A percentile compares a stretch with the other conserved stretches of the same genome.
These are phyloP conservation scores for Dione vanillae DNA, from an alignment of 2,888 invertebrate genomes.

Conservation along the genomic window DNA sequence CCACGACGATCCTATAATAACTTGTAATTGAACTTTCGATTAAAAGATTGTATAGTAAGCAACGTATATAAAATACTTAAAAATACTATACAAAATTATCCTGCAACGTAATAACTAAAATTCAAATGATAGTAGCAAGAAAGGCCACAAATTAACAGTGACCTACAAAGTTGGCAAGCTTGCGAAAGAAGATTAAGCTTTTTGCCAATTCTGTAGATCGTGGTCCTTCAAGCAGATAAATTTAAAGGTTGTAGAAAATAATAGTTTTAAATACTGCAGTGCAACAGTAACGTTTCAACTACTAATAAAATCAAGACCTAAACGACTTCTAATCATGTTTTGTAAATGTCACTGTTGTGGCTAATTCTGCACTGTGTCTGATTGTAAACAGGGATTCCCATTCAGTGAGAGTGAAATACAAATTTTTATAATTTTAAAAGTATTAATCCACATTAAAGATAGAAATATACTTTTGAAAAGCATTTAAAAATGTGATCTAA, in stretches of 20 bases:
- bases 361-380: too few relatives aligned
- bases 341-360: too few relatives aligned
- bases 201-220: constrained; percentile 20
- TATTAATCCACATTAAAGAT: too few relatives aligned
- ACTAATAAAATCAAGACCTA: background rate
- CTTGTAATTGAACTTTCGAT: too few relatives aligned
- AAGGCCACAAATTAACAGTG: constrained; percentile 16
- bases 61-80: background rate
- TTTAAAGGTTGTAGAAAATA: constrained; percentile 2
- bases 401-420: too few relatives aligned
- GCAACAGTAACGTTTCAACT: background rate
- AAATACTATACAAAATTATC: background rate
- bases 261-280: background rate
- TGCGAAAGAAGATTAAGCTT: constrained; percentile 8
- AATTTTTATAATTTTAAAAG: too few relatives aligned
- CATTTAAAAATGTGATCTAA: too few relatives aligned
- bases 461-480: too few relatives aligned
- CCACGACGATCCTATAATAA: too few relatives aligned
- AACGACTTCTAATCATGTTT: background rate
- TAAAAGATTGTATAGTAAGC: too few relatives aligned
- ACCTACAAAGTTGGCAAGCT: constrained; percentile 13
- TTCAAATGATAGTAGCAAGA: constrained; percentile 1
- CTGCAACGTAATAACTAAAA: background rate
- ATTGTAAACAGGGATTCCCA: too few relatives aligned
- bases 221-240: constrained; percentile 9